Evolutionary conservation across 2,797 vertebrate genomes (phyloP).

Genomic region (Danio kyathit): DNA sequence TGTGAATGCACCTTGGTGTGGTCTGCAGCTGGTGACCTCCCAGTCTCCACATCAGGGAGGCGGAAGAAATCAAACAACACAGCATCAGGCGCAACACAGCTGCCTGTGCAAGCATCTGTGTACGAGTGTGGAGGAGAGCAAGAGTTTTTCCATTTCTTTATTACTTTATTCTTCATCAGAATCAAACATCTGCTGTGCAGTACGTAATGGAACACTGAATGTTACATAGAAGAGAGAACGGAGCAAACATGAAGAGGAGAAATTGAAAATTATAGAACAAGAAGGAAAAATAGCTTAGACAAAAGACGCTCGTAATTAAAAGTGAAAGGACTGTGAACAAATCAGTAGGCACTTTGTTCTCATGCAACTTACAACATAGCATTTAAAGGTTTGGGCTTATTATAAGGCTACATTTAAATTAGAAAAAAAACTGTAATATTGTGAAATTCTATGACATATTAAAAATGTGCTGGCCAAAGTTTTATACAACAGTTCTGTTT

Average conservation of each 20-base stretch:
- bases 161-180: constrained; percentile 21
- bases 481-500: too few species aligned
- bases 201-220: neutral
- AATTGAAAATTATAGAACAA: neutral
- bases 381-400: neutral
- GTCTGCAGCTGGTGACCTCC: constrained; percentile 57
- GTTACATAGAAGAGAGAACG: neutral
- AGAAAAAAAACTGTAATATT: neutral
- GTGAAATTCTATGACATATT: neutral
- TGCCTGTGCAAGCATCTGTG: constrained; percentile 40
- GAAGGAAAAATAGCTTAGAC: neutral
- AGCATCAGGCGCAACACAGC: constrained; percentile 42
- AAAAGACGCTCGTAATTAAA: neutral
- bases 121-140: neutral
- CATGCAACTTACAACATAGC: neutral
- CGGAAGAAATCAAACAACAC: constrained; percentile 45
- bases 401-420: neutral
- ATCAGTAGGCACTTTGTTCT: neutral
- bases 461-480: too few species aligned
- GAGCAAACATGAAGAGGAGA: neutral
- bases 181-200: constrained; percentile 27
- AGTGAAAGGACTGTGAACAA: neutral
- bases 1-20: constrained; percentile 43
- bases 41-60: constrained; percentile 40
- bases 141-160: constrained; percentile 26